These are phyloP conservation scores for Gandaritis pyraliata DNA, from an alignment of 2,888 invertebrate species.

Conservation along the genomic window DNA sequence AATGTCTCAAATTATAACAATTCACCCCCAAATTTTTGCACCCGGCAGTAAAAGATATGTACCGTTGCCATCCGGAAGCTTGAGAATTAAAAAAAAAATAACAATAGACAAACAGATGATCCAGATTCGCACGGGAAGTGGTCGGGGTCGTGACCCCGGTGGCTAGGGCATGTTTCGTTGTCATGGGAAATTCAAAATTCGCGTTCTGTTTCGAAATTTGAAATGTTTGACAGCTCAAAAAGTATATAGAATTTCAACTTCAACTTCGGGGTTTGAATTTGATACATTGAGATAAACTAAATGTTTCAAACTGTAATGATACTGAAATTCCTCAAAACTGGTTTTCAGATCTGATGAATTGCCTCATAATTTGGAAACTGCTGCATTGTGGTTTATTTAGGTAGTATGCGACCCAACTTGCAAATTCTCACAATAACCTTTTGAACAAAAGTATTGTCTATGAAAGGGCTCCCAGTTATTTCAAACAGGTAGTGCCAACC, in stretches of 20 bases:
- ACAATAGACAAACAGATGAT: conserved; percentile 74
- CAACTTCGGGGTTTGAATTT: too few relatives aligned
- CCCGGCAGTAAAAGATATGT: conserved; percentile 41
- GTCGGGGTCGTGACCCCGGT: conserved; percentile 62
- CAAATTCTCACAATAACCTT: conserved; percentile 23
- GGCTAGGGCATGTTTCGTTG: conserved; percentile 41
- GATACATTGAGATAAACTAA: too few relatives aligned
- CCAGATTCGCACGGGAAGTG: conserved; percentile 72
- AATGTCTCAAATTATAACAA: conserved; percentile 36
- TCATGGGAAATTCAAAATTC: conserved; percentile 38
- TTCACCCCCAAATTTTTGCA: conserved; percentile 41
- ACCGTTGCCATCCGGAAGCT: conserved; percentile 55
- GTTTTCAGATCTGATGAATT: too few relatives aligned
- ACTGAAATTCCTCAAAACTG: too few relatives aligned
- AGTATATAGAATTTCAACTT: not conserved
- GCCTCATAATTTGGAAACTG: too few relatives aligned
- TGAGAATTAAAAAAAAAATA: conserved; percentile 59
- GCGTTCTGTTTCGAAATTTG: conserved; percentile 38
- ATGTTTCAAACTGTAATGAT: too few relatives aligned
- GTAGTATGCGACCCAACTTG: conserved; percentile 18
- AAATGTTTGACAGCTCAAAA: conserved; percentile 38
- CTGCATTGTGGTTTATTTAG: too few relatives aligned
- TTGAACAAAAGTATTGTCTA: conserved; percentile 28
- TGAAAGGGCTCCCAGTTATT: conserved; percentile 13
- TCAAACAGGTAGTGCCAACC: conserved; percentile 27